phyloP scores from a whole-genome alignment of 2,797 vertebrate genomes.

The Mus minutoides region DNA sequence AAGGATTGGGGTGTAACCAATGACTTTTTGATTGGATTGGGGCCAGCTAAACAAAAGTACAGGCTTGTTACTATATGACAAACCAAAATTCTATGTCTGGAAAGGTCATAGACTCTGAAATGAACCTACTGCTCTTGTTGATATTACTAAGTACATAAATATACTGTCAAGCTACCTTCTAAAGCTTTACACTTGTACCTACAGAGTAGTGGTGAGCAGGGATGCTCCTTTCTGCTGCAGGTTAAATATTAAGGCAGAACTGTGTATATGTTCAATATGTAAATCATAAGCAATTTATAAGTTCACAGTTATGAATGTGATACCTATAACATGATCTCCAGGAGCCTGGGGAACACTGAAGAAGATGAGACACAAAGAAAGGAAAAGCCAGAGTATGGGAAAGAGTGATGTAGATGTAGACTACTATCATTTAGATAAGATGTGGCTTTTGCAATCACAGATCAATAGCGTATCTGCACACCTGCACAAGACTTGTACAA shows the following conservation, averaged over 20 bases:
- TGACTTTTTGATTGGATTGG: not conserved
- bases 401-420: not conserved
- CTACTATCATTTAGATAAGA: not conserved
- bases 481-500: not conserved
- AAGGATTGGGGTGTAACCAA: no score
- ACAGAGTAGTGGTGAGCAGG: not conserved
- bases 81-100: not conserved
- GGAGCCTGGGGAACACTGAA: not conserved
- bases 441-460: not conserved
- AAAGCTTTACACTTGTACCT: no score
- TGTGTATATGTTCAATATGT: not conserved
- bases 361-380: not conserved
- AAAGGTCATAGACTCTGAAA: not conserved
- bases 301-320: not conserved
- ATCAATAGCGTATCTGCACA: not conserved
- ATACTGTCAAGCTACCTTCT: not conserved
- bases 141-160: not conserved
- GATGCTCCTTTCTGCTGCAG: not conserved
- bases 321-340: not conserved
- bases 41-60: not conserved
- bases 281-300: not conserved
- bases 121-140: not conserved
- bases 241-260: not conserved
- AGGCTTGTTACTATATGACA: not conserved
- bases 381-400: not conserved